Conservation (phyloP, 92 coral and sea anemone species). For the Porites evermanni region DNA sequence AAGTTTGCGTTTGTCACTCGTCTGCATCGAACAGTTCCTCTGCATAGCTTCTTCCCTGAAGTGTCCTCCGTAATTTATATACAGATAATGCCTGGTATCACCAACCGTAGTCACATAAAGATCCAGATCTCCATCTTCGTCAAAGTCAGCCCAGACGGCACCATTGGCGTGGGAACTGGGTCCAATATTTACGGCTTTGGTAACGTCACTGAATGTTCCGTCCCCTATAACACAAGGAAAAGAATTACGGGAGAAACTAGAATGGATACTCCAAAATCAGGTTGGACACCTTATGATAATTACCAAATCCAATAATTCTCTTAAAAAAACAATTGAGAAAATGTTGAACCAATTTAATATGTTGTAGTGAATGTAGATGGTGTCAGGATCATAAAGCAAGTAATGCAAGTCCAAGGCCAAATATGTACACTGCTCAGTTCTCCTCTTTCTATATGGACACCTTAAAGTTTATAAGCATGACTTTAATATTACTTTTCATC, state of each 20-base stretch:
- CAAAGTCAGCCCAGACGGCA: slow-evolving; percentile 97
- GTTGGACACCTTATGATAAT: neutral
- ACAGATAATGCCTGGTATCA: slow-evolving; percentile 85
- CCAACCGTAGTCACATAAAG: slow-evolving; percentile 94
- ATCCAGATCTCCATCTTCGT: slow-evolving; percentile 96
- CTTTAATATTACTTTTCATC: too few species aligned
- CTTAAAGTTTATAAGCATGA: too few species aligned
- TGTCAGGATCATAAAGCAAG: too few species aligned
- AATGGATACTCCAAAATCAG: neutral
- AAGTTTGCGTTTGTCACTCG: slow-evolving; percentile 79
- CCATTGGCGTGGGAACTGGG: slow-evolving; percentile 90
- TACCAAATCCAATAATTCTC: too few species aligned
- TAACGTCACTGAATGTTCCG: slow-evolving; percentile 90
- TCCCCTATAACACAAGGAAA: slow-evolving; percentile 59
- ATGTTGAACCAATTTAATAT: too few species aligned
- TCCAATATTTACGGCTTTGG: slow-evolving; percentile 76
- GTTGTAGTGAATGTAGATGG: too few species aligned
- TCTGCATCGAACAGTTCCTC: slow-evolving; percentile 88
- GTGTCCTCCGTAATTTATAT: slow-evolving; percentile 81
- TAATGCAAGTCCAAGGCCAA: too few species aligned
- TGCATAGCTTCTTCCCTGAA: slow-evolving; percentile 83
- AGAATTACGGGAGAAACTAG: neutral
- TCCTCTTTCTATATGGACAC: too few species aligned
- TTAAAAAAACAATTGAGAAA: too few species aligned
- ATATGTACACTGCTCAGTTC: too few species aligned